These are phyloP conservation scores for Charaxes varanes DNA, from an alignment of 1,140 invertebrate genomes.

Conservation along the genomic window DNA sequence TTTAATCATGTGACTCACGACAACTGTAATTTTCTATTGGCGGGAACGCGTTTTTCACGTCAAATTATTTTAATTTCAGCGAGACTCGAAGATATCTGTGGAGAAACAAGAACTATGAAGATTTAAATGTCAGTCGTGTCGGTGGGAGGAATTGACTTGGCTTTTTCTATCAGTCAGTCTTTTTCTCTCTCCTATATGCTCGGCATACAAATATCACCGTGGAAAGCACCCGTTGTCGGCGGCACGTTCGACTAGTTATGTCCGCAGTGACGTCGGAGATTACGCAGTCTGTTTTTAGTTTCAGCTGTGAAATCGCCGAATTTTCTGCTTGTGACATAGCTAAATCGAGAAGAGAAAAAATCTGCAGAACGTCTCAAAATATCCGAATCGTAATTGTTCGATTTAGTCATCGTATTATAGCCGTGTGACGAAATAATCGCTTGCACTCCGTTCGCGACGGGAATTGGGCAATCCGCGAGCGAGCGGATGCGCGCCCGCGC, in stretches of 20 bases:
- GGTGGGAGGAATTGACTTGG: constrained; percentile 61
- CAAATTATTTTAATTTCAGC: constrained; percentile 35
- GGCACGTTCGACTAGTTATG: constrained; percentile 24
- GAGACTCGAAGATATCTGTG: constrained; percentile 24
- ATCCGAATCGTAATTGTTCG: constrained; percentile 44
- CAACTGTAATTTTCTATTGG: constrained; percentile 21
- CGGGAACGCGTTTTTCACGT: constrained; percentile 27
- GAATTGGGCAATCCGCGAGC: constrained; percentile 64
- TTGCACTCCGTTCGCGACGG: constrained; percentile 35
- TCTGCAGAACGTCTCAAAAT: constrained; percentile 26
- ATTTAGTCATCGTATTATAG: constrained; percentile 50
- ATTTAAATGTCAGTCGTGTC: constrained; percentile 50
- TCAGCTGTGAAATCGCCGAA: constrained; percentile 67
- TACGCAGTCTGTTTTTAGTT: constrained; percentile 57
- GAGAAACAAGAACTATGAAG: constrained; percentile 46
- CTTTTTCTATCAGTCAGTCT: constrained; percentile 66
- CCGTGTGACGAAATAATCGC: constrained; percentile 48
- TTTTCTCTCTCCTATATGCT: constrained; percentile 72
- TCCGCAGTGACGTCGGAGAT: constrained; percentile 66
- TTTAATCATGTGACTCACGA: constrained; percentile 36
- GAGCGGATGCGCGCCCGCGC: constrained; percentile 39
- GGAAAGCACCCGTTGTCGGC: constrained; percentile 1
- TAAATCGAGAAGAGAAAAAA: constrained; percentile 1
- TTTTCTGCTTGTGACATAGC: constrained; percentile 58
- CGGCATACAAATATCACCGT: constrained; percentile 37